Percentiles rank a stretch among this genome's conserved stretches.
These are phyloP conservation scores for Benthosema pterotum DNA, from an alignment of 2,797 vertebrate species.

Conservation along the genomic window DNA sequence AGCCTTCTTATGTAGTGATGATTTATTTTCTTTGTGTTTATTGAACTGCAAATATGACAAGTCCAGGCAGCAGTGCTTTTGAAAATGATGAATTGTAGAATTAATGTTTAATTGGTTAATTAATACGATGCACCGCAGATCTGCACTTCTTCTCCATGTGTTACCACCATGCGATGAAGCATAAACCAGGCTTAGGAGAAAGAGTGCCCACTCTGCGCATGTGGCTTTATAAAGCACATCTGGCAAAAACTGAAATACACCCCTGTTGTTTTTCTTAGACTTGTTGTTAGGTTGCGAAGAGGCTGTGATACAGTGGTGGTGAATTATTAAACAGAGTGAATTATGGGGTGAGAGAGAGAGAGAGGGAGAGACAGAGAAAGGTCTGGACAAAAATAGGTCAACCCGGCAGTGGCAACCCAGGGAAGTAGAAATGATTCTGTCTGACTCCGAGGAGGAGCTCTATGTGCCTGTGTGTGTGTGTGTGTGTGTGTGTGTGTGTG, in stretches of 20 bases:
- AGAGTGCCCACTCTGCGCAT: too few relatives aligned
- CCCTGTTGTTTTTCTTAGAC: constrained; percentile 47
- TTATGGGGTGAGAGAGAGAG: constrained; percentile 64
- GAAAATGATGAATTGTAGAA: too few relatives aligned
- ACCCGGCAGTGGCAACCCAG: constrained; percentile 74
- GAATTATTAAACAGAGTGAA: constrained; percentile 81
- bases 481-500: constrained; percentile 33
- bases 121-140: too few relatives aligned
- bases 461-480: constrained; percentile 26
- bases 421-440: constrained; percentile 76
- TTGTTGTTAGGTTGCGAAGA: constrained; percentile 61
- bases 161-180: too few relatives aligned
- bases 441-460: constrained; percentile 62
- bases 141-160: too few relatives aligned
- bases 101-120: too few relatives aligned
- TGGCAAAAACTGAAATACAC: constrained; percentile 40
- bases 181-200: too few relatives aligned
- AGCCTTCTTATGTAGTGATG: too few relatives aligned
- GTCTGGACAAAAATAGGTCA: constrained; percentile 83
- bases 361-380: constrained; percentile 49
- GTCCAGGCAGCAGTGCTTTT: too few relatives aligned
- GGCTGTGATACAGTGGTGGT: constrained; percentile 66
- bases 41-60: too few relatives aligned
- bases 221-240: constrained; percentile 22
- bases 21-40: too few relatives aligned